A percentile compares a stretch with the other conserved stretches of the same genome.
Evolutionary conservation across 1,140 invertebrate species (phyloP).

Genomic region (Drosophila erecta): DNA sequence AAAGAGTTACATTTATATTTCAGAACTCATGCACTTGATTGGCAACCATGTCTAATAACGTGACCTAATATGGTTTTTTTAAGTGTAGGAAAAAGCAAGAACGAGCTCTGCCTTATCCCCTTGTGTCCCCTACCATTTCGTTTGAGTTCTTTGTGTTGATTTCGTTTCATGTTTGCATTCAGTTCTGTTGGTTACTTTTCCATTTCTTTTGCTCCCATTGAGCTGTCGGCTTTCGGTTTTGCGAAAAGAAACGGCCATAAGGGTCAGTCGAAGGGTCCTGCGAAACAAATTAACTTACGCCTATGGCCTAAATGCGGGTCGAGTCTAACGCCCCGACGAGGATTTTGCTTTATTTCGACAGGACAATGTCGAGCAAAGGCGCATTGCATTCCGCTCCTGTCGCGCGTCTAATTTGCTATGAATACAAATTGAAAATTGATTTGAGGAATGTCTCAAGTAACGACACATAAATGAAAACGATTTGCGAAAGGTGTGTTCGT

Average conservation of each 20-base stretch:
- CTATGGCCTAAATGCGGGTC: slow-evolving; percentile 35
- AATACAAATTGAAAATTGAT: slow-evolving; percentile 51
- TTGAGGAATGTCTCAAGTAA: slow-evolving; percentile 29
- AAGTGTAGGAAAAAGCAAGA: background rate
- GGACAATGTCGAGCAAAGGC: background rate
- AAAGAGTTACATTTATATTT: too few species aligned
- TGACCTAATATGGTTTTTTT: background rate
- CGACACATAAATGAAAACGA: slow-evolving; percentile 39
- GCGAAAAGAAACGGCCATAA: slow-evolving; percentile 11
- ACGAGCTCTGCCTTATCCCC: background rate
- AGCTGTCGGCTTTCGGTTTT: background rate
- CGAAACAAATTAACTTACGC: slow-evolving; percentile 71
- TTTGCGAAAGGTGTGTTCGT: slow-evolving; percentile 23
- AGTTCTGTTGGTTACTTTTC: slow-evolving; percentile 12
- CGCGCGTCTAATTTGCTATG: slow-evolving; percentile 24
- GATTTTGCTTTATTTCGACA: background rate
- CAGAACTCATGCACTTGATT: too few species aligned
- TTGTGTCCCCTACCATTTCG: background rate
- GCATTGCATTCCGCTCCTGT: slow-evolving; percentile 34
- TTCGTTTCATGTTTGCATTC: slow-evolving; percentile 62
- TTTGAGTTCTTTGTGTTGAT: slow-evolving; percentile 50
- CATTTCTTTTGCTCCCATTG: slow-evolving; percentile 8
- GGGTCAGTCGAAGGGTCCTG: slow-evolving; percentile 28
- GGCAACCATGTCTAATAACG: too few species aligned
- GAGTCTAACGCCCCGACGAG: background rate